Base-by-base conservation (phyloP, 1,140 invertebrate species). In the Theocolax elegans region DNA sequence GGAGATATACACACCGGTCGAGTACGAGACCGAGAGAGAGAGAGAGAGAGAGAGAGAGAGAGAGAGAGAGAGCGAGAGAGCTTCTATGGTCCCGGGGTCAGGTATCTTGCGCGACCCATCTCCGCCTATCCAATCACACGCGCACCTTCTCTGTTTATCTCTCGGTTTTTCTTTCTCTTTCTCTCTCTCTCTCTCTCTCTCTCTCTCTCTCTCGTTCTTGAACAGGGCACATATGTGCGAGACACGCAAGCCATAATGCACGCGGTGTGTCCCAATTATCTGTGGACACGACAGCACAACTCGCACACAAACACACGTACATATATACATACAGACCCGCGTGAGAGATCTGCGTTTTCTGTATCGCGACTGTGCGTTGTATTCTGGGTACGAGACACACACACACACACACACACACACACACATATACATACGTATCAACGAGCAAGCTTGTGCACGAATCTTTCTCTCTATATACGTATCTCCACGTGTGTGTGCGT, bases 101-200 rank as follows among this genome's bases (percentile, higher is more conserved):
- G 81, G 81, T 85, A 85, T 85, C 83, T 85, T 77, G 79, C 76
- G 83, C 84, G 84, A 84, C 83, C 83, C 83, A 85, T 85, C 83
- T 84, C 83, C 83, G 83, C 81, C 83, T 84, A 84, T 84, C 83
- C 83, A 85, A 85, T 85, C 83, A 84, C 83, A 85, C 79, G 82
- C 81, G 38, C 23, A 15, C 23, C 9, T 25, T 42, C 58, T 54
- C 23, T 44, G n/a, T n/a, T n/a, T n/a, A n/a, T 35, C 31, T 35
- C 31, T 35, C 31, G 4, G 31, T 35, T 10, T 35, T 10, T 35
- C 31, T 35, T 10, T 35, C 31, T 35, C 31, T 35, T 10, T 35
- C 31, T 35, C 31, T 35, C 4, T 35, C 31, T 35, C 31, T 35
- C 10, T 35, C 7, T 3, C 15, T 17, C 42, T 44, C 7, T 44